A percentile compares a stretch with the other conserved stretches of the same genome.
These are phyloP conservation scores for Onychostruthus taczanowskii DNA, from an alignment of 2,113 vertebrate species.

Conservation along the genomic window DNA sequence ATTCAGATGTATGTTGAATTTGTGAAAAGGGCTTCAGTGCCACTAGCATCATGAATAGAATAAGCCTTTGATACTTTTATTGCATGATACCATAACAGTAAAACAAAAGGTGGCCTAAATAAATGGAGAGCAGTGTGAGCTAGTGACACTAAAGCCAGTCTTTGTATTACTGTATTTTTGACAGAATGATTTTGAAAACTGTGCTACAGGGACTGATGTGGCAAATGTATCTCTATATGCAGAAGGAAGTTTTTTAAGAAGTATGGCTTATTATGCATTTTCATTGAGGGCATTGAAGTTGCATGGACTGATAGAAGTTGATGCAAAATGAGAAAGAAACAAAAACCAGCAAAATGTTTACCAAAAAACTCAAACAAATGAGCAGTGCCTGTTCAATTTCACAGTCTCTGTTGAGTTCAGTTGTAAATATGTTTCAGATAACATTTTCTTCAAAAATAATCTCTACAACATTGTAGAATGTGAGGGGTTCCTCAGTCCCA, in stretches of 20 bases:
- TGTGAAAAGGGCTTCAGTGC: conserved; percentile 83
- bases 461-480: conserved; percentile 83
- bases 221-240: conserved; percentile 82
- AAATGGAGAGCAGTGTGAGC: conserved; percentile 77
- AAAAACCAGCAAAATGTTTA: conserved; percentile 99
- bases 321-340: conserved; percentile 86
- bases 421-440: conserved; percentile 98
- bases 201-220: conserved; percentile 87
- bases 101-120: conserved; percentile 69
- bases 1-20: conserved; percentile 86
- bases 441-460: conserved; percentile 86
- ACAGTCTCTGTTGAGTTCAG: conserved; percentile 95
- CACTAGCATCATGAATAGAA: conserved; percentile 73
- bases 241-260: conserved; percentile 83
- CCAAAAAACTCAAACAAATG: conserved; percentile 92
- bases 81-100: conserved; percentile 66
- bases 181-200: conserved; percentile 86
- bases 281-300: conserved; percentile 93
- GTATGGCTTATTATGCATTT: conserved; percentile 87
- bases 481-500: conserved; percentile 84
- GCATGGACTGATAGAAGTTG: conserved; percentile 92
- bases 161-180: conserved; percentile 88
- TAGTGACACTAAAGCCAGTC: conserved; percentile 90
- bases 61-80: conserved; percentile 68
- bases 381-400: conserved; percentile 99